Conservation (phyloP, 2,797 vertebrate species). For the Huso huso region DNA sequence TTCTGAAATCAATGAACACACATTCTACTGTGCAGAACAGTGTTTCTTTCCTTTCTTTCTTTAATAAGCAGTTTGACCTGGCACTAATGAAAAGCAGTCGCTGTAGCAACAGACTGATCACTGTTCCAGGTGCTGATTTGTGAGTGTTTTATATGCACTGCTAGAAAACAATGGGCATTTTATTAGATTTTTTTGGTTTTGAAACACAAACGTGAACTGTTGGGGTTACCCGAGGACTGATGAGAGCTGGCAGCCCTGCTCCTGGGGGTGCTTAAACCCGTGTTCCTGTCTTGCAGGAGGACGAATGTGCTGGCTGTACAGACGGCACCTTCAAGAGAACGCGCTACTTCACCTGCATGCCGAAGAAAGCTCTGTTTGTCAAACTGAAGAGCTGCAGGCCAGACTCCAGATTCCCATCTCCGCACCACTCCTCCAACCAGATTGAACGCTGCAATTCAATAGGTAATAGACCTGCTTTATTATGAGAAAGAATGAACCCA, state of each 20-base stretch:
- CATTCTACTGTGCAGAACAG: no score
- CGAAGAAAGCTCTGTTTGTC: slow-evolving; percentile 94
- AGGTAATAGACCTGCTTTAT: slow-evolving; percentile 53
- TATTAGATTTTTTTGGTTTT: no score
- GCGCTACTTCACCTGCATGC: slow-evolving; percentile 89
- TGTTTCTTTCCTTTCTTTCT: no score
- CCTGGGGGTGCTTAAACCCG: no score
- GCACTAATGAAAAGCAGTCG: no score
- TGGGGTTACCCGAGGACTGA: neutral
- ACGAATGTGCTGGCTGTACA: slow-evolving; percentile 90
- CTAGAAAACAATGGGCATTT: no score
- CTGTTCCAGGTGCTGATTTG: no score
- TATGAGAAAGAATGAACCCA: no score
- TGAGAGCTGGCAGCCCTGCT: neutral
- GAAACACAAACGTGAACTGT: neutral
- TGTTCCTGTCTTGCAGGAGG: slow-evolving; percentile 62
- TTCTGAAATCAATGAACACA: no score
- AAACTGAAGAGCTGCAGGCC: slow-evolving; percentile 92
- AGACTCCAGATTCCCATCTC: slow-evolving; percentile 88
- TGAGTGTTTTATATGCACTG: no score
- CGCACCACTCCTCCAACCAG: slow-evolving; percentile 90
- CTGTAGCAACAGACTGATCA: no score
- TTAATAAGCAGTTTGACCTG: no score
- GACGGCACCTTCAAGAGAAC: slow-evolving; percentile 94
- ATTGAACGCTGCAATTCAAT: slow-evolving; percentile 97